Base-by-base conservation (phyloP, 2,113 vertebrate species). In the Furnarius figulus region DNA sequence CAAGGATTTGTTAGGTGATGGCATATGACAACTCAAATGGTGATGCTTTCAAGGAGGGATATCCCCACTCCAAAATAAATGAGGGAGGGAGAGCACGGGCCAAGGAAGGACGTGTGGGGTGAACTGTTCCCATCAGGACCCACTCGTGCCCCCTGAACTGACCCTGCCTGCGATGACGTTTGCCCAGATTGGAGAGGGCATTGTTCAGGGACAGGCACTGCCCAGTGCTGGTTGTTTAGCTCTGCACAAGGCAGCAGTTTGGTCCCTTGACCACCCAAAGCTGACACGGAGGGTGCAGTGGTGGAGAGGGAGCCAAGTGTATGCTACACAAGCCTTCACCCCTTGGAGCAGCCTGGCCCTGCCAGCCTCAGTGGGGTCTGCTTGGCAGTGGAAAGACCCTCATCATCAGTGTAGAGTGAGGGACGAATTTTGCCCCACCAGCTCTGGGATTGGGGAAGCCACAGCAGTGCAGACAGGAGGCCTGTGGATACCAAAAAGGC, bases 131-230 rank as follows among this genome's bases (percentile, higher is more conserved):
- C 58, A 59, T 3, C 5, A 55, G n/a, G 53, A 52, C 10, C 16
- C 13, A 25, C 40, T 40, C 28, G 14, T 0, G 3, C 6, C 17
- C 15, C 24, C 39, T n/a, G n/a, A n/a, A 24, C 0, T 25, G 56
- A 39, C 42, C 16, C 42, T 39, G 40, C 27, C 12, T 10, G 42
- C 4, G 27, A 47, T 12, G 42, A 25, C 0, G 0, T 25, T 9
- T 42, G 65, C 66, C n/a, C 52, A 4, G 17, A 4, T 0, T 28
- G 49, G 42, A 75, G 52, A 0, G 3, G 5, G 21, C 5, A 1
- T 0, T 14, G 70, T 2, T 9, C 52, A 65, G 25, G 37, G 63
- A 31, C 58, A 46, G 53, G 44, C 1, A 0, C 28, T 73, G 80
- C 59, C 59, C 3, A 3, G 18, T 18, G 47, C 0, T 27, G 53